Evolutionary conservation across 2,888 invertebrate species (phyloP).

Genomic region (Anaspis maculata): DNA sequence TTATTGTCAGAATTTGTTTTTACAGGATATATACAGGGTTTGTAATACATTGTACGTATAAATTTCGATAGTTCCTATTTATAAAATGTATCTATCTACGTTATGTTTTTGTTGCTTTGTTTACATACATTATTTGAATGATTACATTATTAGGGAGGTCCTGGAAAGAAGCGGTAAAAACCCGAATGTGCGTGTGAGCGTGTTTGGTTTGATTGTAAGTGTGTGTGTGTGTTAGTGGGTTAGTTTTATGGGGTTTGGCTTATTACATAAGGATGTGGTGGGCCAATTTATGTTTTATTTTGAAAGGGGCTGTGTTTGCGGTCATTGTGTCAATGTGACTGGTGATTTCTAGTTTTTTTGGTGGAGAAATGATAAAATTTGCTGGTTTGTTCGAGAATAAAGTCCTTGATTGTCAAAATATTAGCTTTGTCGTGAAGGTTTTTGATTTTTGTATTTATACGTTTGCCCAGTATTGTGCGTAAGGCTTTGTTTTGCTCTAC

Average conservation of each 20-base stretch:
- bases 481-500: background rate
- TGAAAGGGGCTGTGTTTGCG: background rate
- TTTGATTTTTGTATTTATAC: background rate
- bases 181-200: background rate
- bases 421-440: background rate
- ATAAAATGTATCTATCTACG: too few species aligned
- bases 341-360: background rate
- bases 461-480: background rate
- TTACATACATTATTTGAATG: too few species aligned
- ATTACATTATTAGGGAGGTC: too few species aligned
- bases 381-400: background rate
- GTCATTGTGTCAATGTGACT: background rate
- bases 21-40: too few species aligned
- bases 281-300: background rate
- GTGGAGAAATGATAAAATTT: background rate
- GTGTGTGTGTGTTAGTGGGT: background rate
- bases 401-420: background rate
- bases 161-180: background rate
- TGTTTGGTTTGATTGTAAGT: background rate
- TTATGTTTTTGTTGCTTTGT: too few species aligned
- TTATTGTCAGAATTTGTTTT: too few species aligned
- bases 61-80: too few species aligned
- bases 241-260: background rate
- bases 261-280: background rate
- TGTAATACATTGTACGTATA: too few species aligned